These are phyloP conservation scores for Trichogramma pretiosum DNA, from an alignment of 1,140 invertebrate species.

Conservation along the genomic window DNA sequence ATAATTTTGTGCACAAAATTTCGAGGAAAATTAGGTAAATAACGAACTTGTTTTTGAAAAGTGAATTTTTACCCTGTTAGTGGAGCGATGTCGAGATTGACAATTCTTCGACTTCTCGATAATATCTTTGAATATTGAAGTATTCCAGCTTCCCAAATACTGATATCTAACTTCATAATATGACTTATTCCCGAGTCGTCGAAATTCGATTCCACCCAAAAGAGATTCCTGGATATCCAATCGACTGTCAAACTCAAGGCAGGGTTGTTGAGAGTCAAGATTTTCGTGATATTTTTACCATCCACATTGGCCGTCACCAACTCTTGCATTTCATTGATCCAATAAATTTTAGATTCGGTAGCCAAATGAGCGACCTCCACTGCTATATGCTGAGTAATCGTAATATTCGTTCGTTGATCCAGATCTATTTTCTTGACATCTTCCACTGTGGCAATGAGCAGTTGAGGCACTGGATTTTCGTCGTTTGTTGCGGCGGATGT, in stretches of 20 bases:
- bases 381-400: slow-evolving; percentile 53
- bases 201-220: slow-evolving; percentile 62
- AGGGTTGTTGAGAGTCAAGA: slow-evolving; percentile 58
- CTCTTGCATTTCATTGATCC: slow-evolving; percentile 75
- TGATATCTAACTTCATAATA: slow-evolving; percentile 34
- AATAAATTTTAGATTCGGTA: slow-evolving; percentile 68
- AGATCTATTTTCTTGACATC: slow-evolving; percentile 64
- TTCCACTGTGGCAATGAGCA: slow-evolving; percentile 65
- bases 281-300: slow-evolving; percentile 49
- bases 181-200: slow-evolving; percentile 31
- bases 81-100: slow-evolving; percentile 62
- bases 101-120: slow-evolving; percentile 44
- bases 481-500: slow-evolving; percentile 54
- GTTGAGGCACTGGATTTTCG: slow-evolving; percentile 65
- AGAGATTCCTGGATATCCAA: slow-evolving; percentile 76
- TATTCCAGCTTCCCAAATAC: slow-evolving; percentile 38
- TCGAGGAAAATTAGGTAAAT: neutral
- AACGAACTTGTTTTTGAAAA: neutral
- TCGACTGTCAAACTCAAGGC: slow-evolving; percentile 66
- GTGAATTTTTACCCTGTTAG: slow-evolving; percentile 51
- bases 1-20: slow-evolving; percentile 1
- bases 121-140: slow-evolving; percentile 43
- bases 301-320: slow-evolving; percentile 57
- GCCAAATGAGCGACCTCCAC: slow-evolving; percentile 54
- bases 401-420: slow-evolving; percentile 53